Conservation (phyloP, 2,797 vertebrate species). For the Trachurus trachurus region DNA sequence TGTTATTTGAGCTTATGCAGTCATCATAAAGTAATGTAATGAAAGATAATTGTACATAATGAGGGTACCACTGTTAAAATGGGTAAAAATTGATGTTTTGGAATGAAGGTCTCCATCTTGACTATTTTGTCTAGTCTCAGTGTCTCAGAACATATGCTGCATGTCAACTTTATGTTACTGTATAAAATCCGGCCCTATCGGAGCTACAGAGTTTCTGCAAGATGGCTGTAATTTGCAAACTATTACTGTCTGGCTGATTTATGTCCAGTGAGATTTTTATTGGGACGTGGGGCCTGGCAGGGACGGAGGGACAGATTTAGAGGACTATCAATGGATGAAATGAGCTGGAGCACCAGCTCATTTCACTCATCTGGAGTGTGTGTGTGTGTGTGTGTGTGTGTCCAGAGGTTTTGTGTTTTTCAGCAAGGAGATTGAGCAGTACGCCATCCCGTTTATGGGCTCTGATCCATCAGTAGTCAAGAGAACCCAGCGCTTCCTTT, state of each 20-base stretch:
- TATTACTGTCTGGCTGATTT: conserved; percentile 36
- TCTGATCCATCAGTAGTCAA: conserved; percentile 90
- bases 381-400: conserved; percentile 27
- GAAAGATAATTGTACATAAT: background rate
- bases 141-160: background rate
- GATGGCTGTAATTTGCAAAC: conserved; percentile 12
- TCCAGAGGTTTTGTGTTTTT: conserved; percentile 86
- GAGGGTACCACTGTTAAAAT: background rate
- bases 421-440: conserved; percentile 86
- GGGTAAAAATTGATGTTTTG: background rate
- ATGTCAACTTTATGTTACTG: background rate
- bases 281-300: conserved; percentile 1
- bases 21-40: background rate
- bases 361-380: too few relatives aligned
- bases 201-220: background rate
- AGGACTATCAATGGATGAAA: conserved; percentile 25
- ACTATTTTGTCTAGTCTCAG: background rate
- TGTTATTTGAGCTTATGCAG: background rate
- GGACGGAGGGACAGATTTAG: conserved; percentile 43
- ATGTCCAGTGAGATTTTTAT: conserved; percentile 21
- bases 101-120: background rate
- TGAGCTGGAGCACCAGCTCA: conserved; percentile 20
- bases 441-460: conserved; percentile 89
- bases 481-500: conserved; percentile 90
- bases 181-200: background rate